Evolutionary conservation across 2,113 vertebrate species (phyloP).

Genomic region (Tor tambroides): DNA sequence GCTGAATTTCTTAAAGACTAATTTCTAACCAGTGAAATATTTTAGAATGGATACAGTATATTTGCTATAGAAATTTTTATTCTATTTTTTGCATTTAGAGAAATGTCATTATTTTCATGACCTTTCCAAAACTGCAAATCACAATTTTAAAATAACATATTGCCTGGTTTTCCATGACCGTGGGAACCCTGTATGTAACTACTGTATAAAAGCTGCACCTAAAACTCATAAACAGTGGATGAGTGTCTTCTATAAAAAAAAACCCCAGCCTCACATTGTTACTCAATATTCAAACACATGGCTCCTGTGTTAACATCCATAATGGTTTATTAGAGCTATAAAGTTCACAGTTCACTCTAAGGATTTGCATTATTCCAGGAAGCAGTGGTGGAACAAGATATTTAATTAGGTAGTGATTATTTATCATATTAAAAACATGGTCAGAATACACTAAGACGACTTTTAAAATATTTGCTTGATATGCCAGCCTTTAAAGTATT

Average conservation of each 20-base stretch:
- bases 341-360: conserved; percentile 1
- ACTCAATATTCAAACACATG: background rate
- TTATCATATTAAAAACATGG: no score
- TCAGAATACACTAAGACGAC: background rate
- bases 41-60: background rate
- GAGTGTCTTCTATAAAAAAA: background rate
- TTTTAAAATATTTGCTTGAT: background rate
- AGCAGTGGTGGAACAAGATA: background rate
- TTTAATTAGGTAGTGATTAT: background rate
- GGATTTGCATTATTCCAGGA: conserved; percentile 25
- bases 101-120: no score
- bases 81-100: no score
- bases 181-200: background rate
- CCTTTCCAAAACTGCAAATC: background rate
- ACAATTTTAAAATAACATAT: background rate
- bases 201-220: background rate
- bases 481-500: background rate
- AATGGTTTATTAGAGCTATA: conserved; percentile 4
- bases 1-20: background rate
- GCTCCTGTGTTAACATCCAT: no score
- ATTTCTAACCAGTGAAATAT: background rate
- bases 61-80: no score
- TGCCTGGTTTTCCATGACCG: background rate
- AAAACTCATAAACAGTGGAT: background rate
- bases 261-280: background rate